Conservation (phyloP, 2,113 vertebrate genomes). For the Phyllostomus hastatus region DNA sequence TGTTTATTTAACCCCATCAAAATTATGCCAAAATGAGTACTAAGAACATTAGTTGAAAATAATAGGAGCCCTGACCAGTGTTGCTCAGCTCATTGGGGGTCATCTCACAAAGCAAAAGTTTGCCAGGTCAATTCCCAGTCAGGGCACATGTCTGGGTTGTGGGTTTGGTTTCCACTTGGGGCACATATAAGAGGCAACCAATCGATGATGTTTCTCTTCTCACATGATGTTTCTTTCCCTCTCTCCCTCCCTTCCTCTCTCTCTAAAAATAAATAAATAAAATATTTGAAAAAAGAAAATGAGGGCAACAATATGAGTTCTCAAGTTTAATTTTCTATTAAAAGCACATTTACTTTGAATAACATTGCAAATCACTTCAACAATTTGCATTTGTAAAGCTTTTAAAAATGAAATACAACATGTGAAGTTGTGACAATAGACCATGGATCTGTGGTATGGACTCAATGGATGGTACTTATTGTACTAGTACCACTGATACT, state of each 20-base stretch:
- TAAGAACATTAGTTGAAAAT: conserved; percentile 19
- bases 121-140: too few species aligned
- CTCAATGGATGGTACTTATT: neutral
- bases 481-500: neutral
- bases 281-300: too few species aligned
- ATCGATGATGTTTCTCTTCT: too few species aligned
- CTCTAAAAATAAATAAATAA: too few species aligned
- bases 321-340: neutral
- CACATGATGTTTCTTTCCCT: too few species aligned
- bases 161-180: too few species aligned
- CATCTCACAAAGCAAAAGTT: too few species aligned
- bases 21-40: neutral
- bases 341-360: neutral
- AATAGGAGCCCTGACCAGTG: neutral
- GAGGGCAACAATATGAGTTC: neutral
- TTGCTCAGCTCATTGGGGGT: too few species aligned
- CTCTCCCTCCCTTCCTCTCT: too few species aligned
- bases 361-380: neutral
- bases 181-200: too few species aligned
- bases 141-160: too few species aligned
- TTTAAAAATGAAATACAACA: neutral
- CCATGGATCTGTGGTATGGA: neutral
- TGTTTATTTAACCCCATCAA: conserved; percentile 27
- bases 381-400: neutral
- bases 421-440: neutral